Conservation (phyloP, 53 echinoderm and acorn worm genomes). For the Hippasteria phrygiana region DNA sequence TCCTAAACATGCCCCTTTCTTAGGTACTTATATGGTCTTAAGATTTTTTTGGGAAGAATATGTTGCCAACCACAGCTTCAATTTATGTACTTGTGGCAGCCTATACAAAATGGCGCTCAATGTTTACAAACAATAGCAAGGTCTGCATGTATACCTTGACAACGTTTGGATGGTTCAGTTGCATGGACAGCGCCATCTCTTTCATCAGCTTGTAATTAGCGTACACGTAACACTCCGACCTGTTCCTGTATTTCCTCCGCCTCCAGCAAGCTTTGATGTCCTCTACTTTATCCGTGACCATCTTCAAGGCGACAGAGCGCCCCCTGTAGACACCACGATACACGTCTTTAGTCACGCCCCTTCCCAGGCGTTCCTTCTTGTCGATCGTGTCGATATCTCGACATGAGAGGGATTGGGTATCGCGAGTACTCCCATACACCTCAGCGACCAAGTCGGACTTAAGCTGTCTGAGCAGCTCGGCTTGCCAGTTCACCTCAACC, state of each 20-base stretch:
- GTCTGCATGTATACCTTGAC: conserved; percentile 82
- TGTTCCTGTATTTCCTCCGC: conserved; percentile 16
- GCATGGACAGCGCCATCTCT: conserved; percentile 81
- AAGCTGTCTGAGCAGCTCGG: conserved; percentile 8
- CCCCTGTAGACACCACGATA: conserved; percentile 68
- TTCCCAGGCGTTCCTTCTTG: conserved; percentile 52
- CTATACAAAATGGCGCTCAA: too few species aligned
- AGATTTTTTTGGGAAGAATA: too few species aligned
- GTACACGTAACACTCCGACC: conserved; percentile 79
- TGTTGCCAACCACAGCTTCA: too few species aligned
- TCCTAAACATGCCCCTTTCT: too few species aligned
- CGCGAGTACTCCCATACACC: background rate
- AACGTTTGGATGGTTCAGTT: conserved; percentile 82
- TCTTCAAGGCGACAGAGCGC: conserved; percentile 81
- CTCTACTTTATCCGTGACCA: conserved; percentile 78
- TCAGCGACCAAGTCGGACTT: conserved; percentile 11
- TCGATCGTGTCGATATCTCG: conserved; percentile 41
- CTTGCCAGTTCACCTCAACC: background rate
- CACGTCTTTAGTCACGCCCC: conserved; percentile 76
- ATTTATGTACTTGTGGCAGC: too few species aligned
- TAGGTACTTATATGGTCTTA: too few species aligned
- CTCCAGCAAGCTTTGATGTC: conserved; percentile 80
- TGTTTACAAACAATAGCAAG: too few species aligned
- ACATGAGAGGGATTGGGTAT: conserved; percentile 23
- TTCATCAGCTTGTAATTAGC: conserved; percentile 95